Conservation (phyloP, 1,140 invertebrate species). For the Caerostris darwini region DNA sequence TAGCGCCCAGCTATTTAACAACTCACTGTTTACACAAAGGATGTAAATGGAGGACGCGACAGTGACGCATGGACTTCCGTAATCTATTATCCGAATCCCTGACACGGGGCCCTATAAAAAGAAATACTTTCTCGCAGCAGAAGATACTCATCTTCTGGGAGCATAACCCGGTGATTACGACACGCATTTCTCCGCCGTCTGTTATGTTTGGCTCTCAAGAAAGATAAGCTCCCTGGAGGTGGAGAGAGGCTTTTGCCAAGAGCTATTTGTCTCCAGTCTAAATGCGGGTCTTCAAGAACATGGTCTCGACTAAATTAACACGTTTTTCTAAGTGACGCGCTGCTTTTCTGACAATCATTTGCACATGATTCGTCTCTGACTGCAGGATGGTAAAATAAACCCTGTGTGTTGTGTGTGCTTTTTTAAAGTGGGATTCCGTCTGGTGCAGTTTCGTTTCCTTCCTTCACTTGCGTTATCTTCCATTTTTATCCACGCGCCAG, state of each 20-base stretch:
- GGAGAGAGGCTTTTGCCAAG: constrained; percentile 43
- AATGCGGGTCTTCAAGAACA: constrained; percentile 53
- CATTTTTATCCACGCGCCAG: constrained; percentile 1
- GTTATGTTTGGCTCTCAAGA: constrained; percentile 57
- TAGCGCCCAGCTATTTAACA: constrained; percentile 63
- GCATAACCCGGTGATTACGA: constrained; percentile 69
- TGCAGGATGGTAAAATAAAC: neutral
- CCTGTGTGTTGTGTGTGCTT: neutral
- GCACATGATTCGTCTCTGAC: constrained; percentile 61
- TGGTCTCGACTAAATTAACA: constrained; percentile 51
- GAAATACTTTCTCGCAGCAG: neutral
- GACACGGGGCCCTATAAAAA: constrained; percentile 63
- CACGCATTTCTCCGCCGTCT: constrained; percentile 14
- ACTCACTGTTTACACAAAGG: constrained; percentile 66
- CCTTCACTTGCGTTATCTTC: neutral
- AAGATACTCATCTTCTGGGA: constrained; percentile 65
- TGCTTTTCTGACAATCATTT: constrained; percentile 63
- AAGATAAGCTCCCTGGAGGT: constrained; percentile 46
- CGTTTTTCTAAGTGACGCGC: constrained; percentile 59
- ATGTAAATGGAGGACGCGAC: constrained; percentile 18
- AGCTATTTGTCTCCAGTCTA: constrained; percentile 71
- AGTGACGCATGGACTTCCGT: constrained; percentile 46
- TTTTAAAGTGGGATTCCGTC: neutral
- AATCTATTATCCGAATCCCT: constrained; percentile 46
- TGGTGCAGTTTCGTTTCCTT: too few species aligned